Base-by-base conservation (phyloP, 2,113 vertebrate genomes). In the Chrysemys picta region DNA sequence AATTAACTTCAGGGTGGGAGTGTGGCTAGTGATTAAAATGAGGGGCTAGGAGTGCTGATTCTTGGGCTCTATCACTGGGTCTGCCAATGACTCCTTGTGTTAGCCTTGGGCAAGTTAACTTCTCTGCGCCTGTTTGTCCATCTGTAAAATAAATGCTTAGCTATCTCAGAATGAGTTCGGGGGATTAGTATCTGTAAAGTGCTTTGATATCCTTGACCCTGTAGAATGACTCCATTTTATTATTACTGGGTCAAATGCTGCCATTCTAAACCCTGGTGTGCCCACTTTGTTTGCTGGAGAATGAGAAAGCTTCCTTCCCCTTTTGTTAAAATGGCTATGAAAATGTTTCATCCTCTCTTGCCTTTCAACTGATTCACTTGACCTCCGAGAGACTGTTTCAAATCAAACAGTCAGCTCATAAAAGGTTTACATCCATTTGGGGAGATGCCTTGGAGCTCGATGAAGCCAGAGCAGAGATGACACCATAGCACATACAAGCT, bases 321-420 rank as follows among this genome's bases (percentile, higher is more conserved):
- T 92, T 24, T 81, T 87, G 57, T 62, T 96, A 95, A 95, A 95
- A 92, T 56, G 89, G 92, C n/a, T 72, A 59, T 80, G 85, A 85
- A 95, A 95, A 82, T 53, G 81, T 87, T 94, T 86, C 52, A 25
- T 10, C 89, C 76, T 4, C 80, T 95, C 85, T 65, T 89, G 94
- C 80, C 86, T 89, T 95, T 92, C 0, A 0, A 14, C 83, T 89
- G 85, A 14, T 75, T 80, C 56, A 50, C 7, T 90, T 91, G 92
- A 75, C 59, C 59, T 52, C 54, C 14, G 52, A 84, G 47, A 5
- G 0, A 52, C 87, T 83, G 38, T 92, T 95, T 93, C 87, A 91
- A 96, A 95, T 96, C 96, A 97, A 96, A 94, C 52, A 93, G 95
- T 96, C 93, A 96, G 83, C 81, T 0, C 88, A 17, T 95, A 90